A percentile compares a stretch with the other conserved stretches of the same genome.
Evolutionary conservation across 1,140 invertebrate genomes (phyloP).

Genomic region (Bombus superbus): DNA sequence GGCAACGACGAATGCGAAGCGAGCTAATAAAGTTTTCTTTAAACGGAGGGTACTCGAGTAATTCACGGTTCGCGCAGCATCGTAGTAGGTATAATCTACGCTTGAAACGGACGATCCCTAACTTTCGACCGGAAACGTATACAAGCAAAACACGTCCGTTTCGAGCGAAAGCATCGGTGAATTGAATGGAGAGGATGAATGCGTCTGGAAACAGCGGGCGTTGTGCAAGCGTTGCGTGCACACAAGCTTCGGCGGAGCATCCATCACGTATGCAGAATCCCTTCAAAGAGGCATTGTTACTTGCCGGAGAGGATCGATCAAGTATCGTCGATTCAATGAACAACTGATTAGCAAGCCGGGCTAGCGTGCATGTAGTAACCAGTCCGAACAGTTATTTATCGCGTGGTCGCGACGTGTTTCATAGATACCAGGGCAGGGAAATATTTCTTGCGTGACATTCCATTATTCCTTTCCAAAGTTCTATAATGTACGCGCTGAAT

Average conservation of each 20-base stretch:
- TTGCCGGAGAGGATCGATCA: constrained; percentile 37
- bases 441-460: background rate
- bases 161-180: constrained; percentile 42
- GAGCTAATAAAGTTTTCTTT: background rate
- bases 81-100: background rate
- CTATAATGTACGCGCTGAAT: background rate
- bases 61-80: background rate
- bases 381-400: constrained; percentile 19
- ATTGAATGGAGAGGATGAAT: constrained; percentile 58
- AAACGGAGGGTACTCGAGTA: background rate
- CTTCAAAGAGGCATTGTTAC: constrained; percentile 53
- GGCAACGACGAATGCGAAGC: too few relatives aligned
- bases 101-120: background rate
- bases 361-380: background rate
- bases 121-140: background rate
- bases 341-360: constrained; percentile 29
- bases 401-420: background rate
- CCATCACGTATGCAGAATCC: constrained; percentile 43
- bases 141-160: constrained; percentile 36
- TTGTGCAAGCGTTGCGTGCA: constrained; percentile 13
- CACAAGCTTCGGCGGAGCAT: constrained; percentile 18
- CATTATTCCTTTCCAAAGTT: background rate
- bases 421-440: background rate
- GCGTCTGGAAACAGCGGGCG: background rate
- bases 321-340: constrained; percentile 37